Percentiles rank a stretch among this genome's conserved stretches.
phyloP scores from a whole-genome alignment of 2,113 vertebrate species.

The Epinephelus lanceolatus region DNA sequence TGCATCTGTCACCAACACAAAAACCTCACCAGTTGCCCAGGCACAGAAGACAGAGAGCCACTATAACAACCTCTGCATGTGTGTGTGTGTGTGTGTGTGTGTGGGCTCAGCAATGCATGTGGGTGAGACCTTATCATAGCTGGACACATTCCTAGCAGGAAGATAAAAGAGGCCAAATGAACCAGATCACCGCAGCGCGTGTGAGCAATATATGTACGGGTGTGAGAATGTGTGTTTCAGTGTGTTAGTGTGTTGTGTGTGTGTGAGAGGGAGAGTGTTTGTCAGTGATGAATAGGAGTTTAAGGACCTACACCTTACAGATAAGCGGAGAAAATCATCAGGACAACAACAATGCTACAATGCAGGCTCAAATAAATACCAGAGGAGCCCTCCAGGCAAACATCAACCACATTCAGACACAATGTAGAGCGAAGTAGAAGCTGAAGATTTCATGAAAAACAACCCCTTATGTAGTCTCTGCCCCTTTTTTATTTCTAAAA shows the following conservation, averaged over 20 bases:
- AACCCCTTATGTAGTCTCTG: not conserved
- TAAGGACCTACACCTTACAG: conserved; percentile 78
- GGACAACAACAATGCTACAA: conserved; percentile 66
- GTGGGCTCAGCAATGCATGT: conserved; percentile 34
- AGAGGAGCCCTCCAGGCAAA: conserved; percentile 39
- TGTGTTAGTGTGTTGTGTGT: not conserved
- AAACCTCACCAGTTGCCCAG: conserved; percentile 61
- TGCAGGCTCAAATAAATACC: conserved; percentile 32
- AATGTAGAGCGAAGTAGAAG: not conserved
- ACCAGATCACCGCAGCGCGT: conserved; percentile 66
- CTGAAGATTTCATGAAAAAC: not conserved
- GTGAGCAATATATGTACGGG: conserved; percentile 31
- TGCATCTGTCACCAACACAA: conserved; percentile 71
- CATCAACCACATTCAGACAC: conserved; percentile 30
- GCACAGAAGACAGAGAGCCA: conserved; percentile 56
- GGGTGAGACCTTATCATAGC: conserved; percentile 77
- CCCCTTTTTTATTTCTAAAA: not conserved
- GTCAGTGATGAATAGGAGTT: conserved; percentile 83
- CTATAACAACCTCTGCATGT: conserved; percentile 44
- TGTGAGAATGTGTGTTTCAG: not conserved
- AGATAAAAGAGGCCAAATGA: conserved; percentile 82
- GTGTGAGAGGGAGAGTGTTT: conserved; percentile 20
- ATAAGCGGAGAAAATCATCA: conserved; percentile 80
- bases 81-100: conserved; percentile 49
- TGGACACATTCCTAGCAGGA: conserved; percentile 80